Evolutionary conservation across 35 echinoderm and acorn worm genomes (phyloP).

Genomic region (Patiria miniata): DNA sequence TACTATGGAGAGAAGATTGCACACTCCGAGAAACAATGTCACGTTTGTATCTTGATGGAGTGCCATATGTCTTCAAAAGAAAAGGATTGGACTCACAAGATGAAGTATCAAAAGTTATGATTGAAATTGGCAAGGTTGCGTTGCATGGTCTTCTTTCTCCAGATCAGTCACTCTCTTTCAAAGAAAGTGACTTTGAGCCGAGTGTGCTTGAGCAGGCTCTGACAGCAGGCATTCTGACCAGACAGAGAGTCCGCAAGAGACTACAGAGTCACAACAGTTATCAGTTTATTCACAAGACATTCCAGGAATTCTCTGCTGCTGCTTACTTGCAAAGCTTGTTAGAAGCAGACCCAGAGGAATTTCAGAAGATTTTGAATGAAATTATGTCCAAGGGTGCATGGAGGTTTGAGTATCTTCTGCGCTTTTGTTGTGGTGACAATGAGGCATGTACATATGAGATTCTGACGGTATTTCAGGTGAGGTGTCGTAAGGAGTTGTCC

Average conservation of each 20-base stretch:
- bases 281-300: neutral
- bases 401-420: neutral
- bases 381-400: too few relatives aligned
- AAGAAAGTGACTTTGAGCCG: neutral
- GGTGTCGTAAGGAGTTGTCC: neutral
- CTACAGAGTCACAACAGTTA: neutral
- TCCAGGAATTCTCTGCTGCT: neutral
- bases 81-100: neutral
- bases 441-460: conserved; percentile 4
- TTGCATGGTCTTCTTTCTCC: neutral
- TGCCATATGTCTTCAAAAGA: neutral
- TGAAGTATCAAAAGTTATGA: neutral
- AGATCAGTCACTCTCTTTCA: neutral
- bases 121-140: neutral
- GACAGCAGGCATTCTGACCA: neutral
- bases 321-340: neutral
- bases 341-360: neutral
- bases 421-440: conserved; percentile 16
- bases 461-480: neutral
- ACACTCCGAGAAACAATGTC: conserved; percentile 5
- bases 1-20: neutral
- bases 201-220: neutral
- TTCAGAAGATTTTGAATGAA: too few relatives aligned
- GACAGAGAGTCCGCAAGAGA: neutral
- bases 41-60: neutral